These are phyloP conservation scores for Trematomus bernacchii DNA, from an alignment of 2,797 vertebrate species.

Conservation along the genomic window DNA sequence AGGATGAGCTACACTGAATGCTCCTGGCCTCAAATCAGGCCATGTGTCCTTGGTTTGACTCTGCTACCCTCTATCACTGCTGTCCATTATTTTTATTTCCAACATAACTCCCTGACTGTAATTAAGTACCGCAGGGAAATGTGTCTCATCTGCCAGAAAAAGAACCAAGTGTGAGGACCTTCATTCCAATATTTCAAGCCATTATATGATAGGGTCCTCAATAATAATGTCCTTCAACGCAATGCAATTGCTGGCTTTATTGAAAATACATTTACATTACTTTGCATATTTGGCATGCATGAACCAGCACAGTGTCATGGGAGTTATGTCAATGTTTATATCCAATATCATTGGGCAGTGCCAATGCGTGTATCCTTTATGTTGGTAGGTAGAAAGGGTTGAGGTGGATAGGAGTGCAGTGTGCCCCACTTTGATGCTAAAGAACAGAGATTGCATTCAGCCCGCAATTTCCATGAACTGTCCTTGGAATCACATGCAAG, in stretches of 20 bases:
- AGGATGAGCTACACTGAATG: slow-evolving; percentile 28
- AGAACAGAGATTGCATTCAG: background rate
- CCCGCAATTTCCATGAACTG: background rate
- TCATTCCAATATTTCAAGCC: slow-evolving; percentile 33
- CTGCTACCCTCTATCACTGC: slow-evolving; percentile 43
- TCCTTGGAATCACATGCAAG: slow-evolving; percentile 14
- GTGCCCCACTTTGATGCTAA: background rate
- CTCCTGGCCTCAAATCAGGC: slow-evolving; percentile 41
- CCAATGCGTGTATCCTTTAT: background rate
- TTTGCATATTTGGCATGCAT: background rate
- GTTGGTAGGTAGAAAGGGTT: background rate
- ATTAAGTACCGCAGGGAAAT: slow-evolving; percentile 55
- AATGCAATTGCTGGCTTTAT: background rate
- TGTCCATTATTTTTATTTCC: slow-evolving; percentile 58
- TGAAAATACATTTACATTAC: slow-evolving; percentile 5
- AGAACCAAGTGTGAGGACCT: slow-evolving; percentile 10
- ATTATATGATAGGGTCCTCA: slow-evolving; percentile 35
- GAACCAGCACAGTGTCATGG: background rate
- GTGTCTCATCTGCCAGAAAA: slow-evolving; percentile 31
- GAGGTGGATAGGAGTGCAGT: background rate
- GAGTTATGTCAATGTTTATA: slow-evolving; percentile 16
- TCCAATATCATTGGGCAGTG: background rate
- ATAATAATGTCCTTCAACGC: slow-evolving; percentile 7
- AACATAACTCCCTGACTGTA: slow-evolving; percentile 43
- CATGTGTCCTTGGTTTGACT: slow-evolving; percentile 71